These are phyloP conservation scores for Aphis gossypii DNA, from an alignment of 1,140 invertebrate genomes.

Conservation along the genomic window DNA sequence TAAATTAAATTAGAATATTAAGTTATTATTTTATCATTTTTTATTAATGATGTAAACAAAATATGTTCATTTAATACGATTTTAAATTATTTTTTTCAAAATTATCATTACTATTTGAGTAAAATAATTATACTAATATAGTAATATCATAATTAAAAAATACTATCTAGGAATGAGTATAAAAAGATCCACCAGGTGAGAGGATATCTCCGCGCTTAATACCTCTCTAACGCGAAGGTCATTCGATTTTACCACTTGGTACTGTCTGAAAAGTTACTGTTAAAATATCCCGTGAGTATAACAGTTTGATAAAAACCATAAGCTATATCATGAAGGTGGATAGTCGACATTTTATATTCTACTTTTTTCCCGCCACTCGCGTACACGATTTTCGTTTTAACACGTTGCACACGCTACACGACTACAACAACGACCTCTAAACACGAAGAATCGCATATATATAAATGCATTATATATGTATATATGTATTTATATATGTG, in stretches of 20 bases:
- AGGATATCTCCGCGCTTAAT: neutral
- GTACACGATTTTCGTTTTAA: conserved; percentile 52
- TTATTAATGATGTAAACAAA: too few relatives aligned
- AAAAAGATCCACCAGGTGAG: neutral
- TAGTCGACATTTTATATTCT: neutral
- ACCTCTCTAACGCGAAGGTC: neutral
- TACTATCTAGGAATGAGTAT: neutral
- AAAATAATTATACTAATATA: too few relatives aligned
- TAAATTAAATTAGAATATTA: too few relatives aligned
- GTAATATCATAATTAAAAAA: too few relatives aligned
- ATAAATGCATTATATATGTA: conserved; percentile 2
- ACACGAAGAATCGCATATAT: neutral
- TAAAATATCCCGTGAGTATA: neutral
- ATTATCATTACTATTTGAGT: too few relatives aligned
- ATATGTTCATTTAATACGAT: too few relatives aligned
- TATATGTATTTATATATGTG: neutral
- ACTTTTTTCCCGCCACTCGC: neutral
- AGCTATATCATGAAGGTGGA: neutral
- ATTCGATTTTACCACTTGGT: neutral
- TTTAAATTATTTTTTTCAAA: too few relatives aligned
- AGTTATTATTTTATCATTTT: too few relatives aligned
- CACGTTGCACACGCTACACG: neutral
- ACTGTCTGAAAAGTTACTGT: neutral
- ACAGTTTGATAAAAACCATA: conserved; percentile 1
- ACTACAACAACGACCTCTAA: neutral